Base-by-base conservation (phyloP, 1,140 invertebrate species). In the Tetramorium simillimum region DNA sequence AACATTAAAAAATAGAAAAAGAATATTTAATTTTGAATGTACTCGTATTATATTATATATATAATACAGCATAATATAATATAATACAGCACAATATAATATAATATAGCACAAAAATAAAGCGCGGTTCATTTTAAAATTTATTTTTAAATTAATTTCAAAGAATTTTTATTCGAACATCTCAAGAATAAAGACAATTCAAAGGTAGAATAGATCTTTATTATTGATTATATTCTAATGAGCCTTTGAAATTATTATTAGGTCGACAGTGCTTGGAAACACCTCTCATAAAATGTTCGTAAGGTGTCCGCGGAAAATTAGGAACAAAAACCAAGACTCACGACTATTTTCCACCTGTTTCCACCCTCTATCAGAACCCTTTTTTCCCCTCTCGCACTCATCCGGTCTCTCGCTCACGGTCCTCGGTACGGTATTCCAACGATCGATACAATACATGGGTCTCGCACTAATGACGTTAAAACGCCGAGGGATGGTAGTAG, bases 391-490 rank as follows among this genome's bases (percentile, higher is more conserved):
- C 28, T 40, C 58, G 4, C 14, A 53, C 37, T 72, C 43, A 46
- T 40, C 24, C 33, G 46, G 28, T 62, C 63, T 53, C 77, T 18
- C 56, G 33, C 21, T 24, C 65, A 65, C 82, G 33, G 3, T 40
- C 56, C 40, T 62, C 69, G 53, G 6, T 16, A 60, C 69, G 43
- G 43, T 89, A 67, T 65, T 76, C 88, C 40, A 69, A 62, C 72
- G 87, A 62, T 87, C 86, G 81, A 87, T 87, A 87, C 80, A 85
- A 76, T 73, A 72, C 86, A 84, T 85, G 81, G 75, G 51, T 75
- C 75, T 78, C 56, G 80, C 78, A 51, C 77, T 91, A 91, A 91
- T 87, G 90, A 91, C 58, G 90, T 91, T 91, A 91, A 91, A 91
- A 89, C 89, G 86, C 60, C 62, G 75, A 65, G 85, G 84, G 86